Percentiles rank a stretch among this genome's conserved stretches.
Evolutionary conservation across 2,113 vertebrate genomes (phyloP).

Genomic region (Aspiorhynchus laticeps): DNA sequence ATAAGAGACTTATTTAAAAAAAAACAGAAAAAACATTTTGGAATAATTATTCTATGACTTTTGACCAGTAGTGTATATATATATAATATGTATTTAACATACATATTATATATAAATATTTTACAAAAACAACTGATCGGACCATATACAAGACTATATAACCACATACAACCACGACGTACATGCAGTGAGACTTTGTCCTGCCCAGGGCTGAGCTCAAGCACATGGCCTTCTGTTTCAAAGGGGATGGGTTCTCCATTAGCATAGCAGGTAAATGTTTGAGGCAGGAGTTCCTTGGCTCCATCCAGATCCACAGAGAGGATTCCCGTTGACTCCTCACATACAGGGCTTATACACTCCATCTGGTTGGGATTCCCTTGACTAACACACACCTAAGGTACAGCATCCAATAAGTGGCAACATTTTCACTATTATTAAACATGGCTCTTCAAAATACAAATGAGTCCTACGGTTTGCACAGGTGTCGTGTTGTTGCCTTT

Average conservation of each 20-base stretch:
- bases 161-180: constrained; percentile 52
- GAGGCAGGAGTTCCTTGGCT: constrained; percentile 66
- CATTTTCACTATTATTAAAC: constrained; percentile 5
- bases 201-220: constrained; percentile 78
- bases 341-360: constrained; percentile 80
- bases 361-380: constrained; percentile 63
- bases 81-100: background rate
- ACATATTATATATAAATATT: background rate
- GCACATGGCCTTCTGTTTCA: constrained; percentile 68
- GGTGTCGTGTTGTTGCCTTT: constrained; percentile 41
- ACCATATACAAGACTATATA: background rate
- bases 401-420: background rate
- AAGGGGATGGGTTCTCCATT: constrained; percentile 74
- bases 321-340: constrained; percentile 75
- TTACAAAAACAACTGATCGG: background rate
- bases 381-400: constrained; percentile 75
- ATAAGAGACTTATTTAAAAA: background rate
- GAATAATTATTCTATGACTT: too few relatives aligned
- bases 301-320: constrained; percentile 86
- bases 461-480: constrained; percentile 50
- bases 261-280: constrained; percentile 80
- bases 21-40: background rate
- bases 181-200: constrained; percentile 84
- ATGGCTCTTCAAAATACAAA: background rate
- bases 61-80: too few relatives aligned